Evolutionary conservation across 2,797 vertebrate genomes (phyloP), one percentile per base, ranked within the genome.

Genomic region (Anabas testudineus): DNA sequence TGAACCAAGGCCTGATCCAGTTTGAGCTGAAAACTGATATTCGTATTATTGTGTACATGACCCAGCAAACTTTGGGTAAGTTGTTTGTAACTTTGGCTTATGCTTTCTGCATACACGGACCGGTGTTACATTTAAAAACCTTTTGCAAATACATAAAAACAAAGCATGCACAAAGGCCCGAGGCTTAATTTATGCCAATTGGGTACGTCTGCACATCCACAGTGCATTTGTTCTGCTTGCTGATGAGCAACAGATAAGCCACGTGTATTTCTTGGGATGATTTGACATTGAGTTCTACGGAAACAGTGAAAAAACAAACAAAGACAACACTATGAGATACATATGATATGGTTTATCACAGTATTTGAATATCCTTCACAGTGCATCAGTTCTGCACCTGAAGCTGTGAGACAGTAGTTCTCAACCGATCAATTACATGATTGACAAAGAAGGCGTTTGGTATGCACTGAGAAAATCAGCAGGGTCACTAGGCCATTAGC

Each of bases 31-130:
- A 97, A 84, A 94, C 97, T 4, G 94, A 96, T 6, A 93, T 96
- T 57, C 95, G 93, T 86, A 94, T 99, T 49, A 83, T 95, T 61
- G 95, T 97, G 3, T 97, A 97, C 64, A 95, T 97, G 71, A 97
- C 97, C 79, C 97, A 98, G 82, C 92, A 98, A 85, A 98, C 97
- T 10, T 89, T 97, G 90, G 97, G 97, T 99, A 89, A 96, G 96
- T 85, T 76, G 7, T 60, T 46, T 49, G 10, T 22, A 42, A 36
- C 10, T 34, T 19, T 16, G 3, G 0, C 18, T 10, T 18, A 3
- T 55, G 22, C 10, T 60, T 41, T 22, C 37, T 70, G 9, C 49
- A 36, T 24, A 48, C 34, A 39, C 32, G 5, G n/a, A 59, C 3
- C 30, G 45, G 22, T 48, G 37, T 37, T 63, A 24, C 13, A 41